A percentile compares a stretch with the other conserved stretches of the same genome.
phyloP scores from a whole-genome alignment of 2,113 vertebrate species.

The Tautogolabrus adspersus region DNA sequence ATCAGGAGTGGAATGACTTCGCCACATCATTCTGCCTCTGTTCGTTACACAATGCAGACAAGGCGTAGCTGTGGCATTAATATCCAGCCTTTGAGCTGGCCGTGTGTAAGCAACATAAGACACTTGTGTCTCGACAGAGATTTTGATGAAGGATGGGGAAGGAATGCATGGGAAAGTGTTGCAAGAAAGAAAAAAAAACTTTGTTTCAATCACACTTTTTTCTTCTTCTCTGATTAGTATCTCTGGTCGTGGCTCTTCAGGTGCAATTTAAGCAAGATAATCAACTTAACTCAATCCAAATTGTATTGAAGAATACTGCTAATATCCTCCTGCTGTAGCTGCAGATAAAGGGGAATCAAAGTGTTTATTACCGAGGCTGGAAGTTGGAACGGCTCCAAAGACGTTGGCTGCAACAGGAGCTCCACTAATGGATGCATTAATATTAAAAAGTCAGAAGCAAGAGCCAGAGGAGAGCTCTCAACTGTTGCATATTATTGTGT shows the following conservation, averaged over 20 bases:
- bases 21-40: too few relatives aligned
- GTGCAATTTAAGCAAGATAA: slow-evolving; percentile 1
- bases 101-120: too few relatives aligned
- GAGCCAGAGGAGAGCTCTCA: slow-evolving; percentile 55
- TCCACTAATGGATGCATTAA: slow-evolving; percentile 67
- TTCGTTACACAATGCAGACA: too few relatives aligned
- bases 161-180: too few relatives aligned
- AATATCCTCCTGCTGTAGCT: slow-evolving; percentile 40
- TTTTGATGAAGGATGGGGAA: too few relatives aligned
- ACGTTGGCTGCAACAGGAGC: slow-evolving; percentile 54
- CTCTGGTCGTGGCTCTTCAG: neutral
- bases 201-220: neutral
- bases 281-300: slow-evolving; percentile 28
- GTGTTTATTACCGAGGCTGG: slow-evolving; percentile 59
- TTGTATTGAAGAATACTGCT: slow-evolving; percentile 44
- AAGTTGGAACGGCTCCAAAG: slow-evolving; percentile 58
- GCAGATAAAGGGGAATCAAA: slow-evolving; percentile 53
- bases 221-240: neutral
- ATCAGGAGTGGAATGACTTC: too few relatives aligned
- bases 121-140: too few relatives aligned
- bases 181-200: neutral
- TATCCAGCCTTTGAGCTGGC: too few relatives aligned
- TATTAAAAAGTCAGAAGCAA: slow-evolving; percentile 69
- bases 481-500: slow-evolving; percentile 43
- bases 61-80: too few relatives aligned